A percentile compares a stretch with the other conserved stretches of the same genome.
Evolutionary conservation across 1,140 invertebrate genomes (phyloP).

Genomic region (Brevipalpus yothersi): DNA sequence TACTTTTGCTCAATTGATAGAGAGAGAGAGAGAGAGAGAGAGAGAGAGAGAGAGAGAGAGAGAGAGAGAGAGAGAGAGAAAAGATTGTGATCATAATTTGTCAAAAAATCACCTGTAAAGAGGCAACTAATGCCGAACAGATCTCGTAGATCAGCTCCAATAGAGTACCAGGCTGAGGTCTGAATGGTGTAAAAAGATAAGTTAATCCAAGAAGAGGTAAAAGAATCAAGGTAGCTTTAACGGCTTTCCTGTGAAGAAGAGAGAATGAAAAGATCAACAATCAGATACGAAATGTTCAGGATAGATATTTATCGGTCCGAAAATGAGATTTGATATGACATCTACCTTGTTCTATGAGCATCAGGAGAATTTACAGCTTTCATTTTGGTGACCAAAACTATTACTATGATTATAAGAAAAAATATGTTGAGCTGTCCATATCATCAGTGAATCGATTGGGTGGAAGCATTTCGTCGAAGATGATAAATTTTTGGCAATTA

Average conservation of each 20-base stretch:
- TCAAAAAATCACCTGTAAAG: conserved; percentile 44
- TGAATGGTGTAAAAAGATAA: conserved; percentile 65
- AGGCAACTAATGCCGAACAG: conserved; percentile 52
- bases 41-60: no score
- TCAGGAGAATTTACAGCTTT: conserved; percentile 29
- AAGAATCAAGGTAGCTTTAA: conserved; percentile 56
- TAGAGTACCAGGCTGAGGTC: conserved; percentile 31
- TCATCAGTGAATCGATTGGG: conserved; percentile 6
- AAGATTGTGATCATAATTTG: no score
- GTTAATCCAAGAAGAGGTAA: conserved; percentile 38
- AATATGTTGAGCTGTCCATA: conserved; percentile 39
- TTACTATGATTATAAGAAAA: conserved; percentile 77
- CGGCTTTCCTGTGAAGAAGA: conserved; percentile 19
- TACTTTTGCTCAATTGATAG: no score
- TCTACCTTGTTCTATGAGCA: conserved; percentile 20
- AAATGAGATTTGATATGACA: not conserved
- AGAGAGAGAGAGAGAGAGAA: no score
- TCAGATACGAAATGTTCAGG: not conserved
- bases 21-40: no score
- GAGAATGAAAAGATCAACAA: not conserved
- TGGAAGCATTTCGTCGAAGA: not conserved
- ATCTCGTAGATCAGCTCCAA: conserved; percentile 55
- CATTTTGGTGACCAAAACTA: conserved; percentile 67
- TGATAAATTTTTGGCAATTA: not conserved
- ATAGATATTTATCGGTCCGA: not conserved